Evolutionary conservation across 1,140 invertebrate genomes (phyloP).

Genomic region (Scaptomyza pallida): DNA sequence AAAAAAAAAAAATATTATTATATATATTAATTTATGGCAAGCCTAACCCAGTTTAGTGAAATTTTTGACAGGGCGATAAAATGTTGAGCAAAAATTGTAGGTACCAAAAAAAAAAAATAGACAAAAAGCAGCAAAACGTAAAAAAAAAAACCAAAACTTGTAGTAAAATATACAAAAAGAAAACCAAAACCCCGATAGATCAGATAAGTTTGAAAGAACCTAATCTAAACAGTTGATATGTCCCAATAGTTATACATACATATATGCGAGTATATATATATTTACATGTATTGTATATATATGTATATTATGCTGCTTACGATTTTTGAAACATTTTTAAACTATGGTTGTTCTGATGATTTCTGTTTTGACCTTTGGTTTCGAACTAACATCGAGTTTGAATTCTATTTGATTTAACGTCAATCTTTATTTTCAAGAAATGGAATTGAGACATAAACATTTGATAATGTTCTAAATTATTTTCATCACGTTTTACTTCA

Average conservation of each 20-base stretch:
- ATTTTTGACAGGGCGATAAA: slow-evolving; percentile 70
- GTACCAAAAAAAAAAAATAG: slow-evolving; percentile 45
- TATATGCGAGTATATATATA: slow-evolving; percentile 27
- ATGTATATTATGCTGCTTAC: slow-evolving; percentile 46
- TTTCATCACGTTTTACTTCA: slow-evolving; percentile 17
- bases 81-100: slow-evolving; percentile 50
- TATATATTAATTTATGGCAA: slow-evolving; percentile 54
- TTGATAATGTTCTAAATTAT: slow-evolving; percentile 18
- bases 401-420: slow-evolving; percentile 32
- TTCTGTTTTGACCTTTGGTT: slow-evolving; percentile 29
- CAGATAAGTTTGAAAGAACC: slow-evolving; percentile 62
- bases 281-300: slow-evolving; percentile 35
- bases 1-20: slow-evolving; percentile 60
- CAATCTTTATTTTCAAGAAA: slow-evolving; percentile 38
- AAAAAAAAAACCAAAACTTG: too few relatives aligned
- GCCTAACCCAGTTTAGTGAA: slow-evolving; percentile 79
- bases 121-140: slow-evolving; percentile 39
- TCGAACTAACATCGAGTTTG: neutral
- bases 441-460: slow-evolving; percentile 72
- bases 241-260: slow-evolving; percentile 54
- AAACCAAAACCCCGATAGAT: slow-evolving; percentile 53
- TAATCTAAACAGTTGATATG: slow-evolving; percentile 53
- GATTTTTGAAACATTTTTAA: slow-evolving; percentile 51
- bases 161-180: slow-evolving; percentile 79
- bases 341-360: slow-evolving; percentile 42